Evolutionary conservation across 2,888 invertebrate species (phyloP), one percentile per base, ranked within the genome.

Genomic region (Campoletis raptor): DNA sequence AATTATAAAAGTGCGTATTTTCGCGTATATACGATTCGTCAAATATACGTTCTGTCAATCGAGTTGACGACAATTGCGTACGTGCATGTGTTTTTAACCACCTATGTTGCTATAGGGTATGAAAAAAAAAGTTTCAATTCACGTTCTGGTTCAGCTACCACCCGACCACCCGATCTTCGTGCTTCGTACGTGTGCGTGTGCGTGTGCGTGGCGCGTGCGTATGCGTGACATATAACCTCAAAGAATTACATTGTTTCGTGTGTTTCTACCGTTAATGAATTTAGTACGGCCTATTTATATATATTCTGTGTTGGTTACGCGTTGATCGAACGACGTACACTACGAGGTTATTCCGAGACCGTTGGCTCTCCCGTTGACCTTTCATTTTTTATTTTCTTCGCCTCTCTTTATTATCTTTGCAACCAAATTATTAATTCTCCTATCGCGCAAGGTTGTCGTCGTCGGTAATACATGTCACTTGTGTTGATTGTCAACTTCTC

Each of bases 211-310:
- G 24, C 45, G 61, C 45, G 54, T 81, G 69, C 79, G 74, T 83
- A 87, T 87, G 24, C 85, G 90, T 91, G 91, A 90, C 90, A 88
- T 90, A 89, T 92, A 92, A 92, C 92, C 92, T 92, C 87, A 83
- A 86, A 88, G 57, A 77, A 70, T 83, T 86, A 54, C 24, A 24
- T 79, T 61, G 61, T 85, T 81, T 78, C 78, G 76, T 74, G 78
- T 76, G 64, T 45, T 54, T 61, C 61, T 61, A 73, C 61, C 69
- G 83, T 67, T 54, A 81, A 78, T 83, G 80, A 84, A 61, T 78
- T 84, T 81, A 73, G 42, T 54, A 57, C 57, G 57, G 57, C 57
- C 74, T 61, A 61, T 76, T 57, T 76, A 77, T 61, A 61, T 61
- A 54, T 61, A 77, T 72, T 74, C 69, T 69, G 76, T 61, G 76